Conservation (phyloP, 2,113 vertebrate genomes). For the Dendropsophus ebraccatus region DNA sequence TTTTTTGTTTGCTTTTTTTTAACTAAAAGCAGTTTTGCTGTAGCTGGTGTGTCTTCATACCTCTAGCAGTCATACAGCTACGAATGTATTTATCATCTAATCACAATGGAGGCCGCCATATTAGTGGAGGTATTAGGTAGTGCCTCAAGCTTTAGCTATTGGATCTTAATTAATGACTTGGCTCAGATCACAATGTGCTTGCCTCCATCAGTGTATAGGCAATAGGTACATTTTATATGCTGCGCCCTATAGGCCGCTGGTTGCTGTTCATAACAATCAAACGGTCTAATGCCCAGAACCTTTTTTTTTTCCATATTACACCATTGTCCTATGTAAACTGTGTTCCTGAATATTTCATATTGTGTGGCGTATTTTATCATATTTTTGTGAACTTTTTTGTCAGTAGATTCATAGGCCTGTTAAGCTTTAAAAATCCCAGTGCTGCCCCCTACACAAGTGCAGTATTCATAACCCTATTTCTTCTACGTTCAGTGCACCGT, state of each 20-base stretch:
- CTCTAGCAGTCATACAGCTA: background rate
- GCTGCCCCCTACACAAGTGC: background rate
- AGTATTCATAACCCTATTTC: background rate
- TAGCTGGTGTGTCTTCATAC: background rate
- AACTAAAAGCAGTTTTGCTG: constrained; percentile 27
- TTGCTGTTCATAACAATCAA: background rate
- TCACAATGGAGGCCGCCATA: background rate
- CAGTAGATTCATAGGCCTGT: background rate
- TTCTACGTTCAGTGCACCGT: background rate
- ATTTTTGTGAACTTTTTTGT: background rate
- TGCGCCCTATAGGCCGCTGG: background rate
- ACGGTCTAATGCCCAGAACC: background rate
- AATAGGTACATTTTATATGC: constrained; percentile 7
- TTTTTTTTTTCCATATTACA: background rate
- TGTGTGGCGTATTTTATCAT: background rate
- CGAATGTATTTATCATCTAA: background rate
- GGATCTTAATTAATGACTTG: background rate
- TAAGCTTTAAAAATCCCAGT: background rate
- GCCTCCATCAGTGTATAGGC: constrained; percentile 17
- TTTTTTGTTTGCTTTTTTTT: too few relatives aligned
- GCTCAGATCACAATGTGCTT: background rate
- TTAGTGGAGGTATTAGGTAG: background rate
- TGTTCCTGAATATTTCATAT: background rate
- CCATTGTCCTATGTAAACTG: background rate
- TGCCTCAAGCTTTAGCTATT: background rate